These are phyloP conservation scores for Eueremaeus valkanovi DNA, from an alignment of 2,888 invertebrate species.

Conservation along the genomic window DNA sequence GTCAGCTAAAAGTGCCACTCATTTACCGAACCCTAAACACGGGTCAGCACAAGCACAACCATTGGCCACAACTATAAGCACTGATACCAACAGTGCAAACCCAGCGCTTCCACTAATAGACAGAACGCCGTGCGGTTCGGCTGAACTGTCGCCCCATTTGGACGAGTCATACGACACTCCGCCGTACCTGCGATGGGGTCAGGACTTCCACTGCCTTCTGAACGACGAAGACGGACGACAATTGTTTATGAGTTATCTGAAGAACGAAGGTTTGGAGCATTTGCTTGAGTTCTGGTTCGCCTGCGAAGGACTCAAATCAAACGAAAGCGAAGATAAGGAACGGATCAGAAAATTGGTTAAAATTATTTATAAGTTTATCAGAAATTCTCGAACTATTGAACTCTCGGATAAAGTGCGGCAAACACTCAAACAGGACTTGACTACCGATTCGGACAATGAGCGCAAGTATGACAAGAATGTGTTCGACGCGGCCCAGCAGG, in stretches of 20 bases:
- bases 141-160: neutral
- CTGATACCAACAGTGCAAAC: neutral
- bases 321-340: neutral
- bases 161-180: constrained; percentile 55
- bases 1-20: neutral
- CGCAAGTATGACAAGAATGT: constrained; percentile 51
- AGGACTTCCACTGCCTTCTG: constrained; percentile 74
- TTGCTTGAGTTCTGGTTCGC: constrained; percentile 76
- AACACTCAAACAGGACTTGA: neutral
- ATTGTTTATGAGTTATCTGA: constrained; percentile 65
- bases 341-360: neutral
- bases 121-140: constrained; percentile 18
- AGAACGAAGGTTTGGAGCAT: constrained; percentile 51
- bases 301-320: constrained; percentile 59
- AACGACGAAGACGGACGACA: constrained; percentile 84
- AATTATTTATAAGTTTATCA: constrained; percentile 2
- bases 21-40: neutral
- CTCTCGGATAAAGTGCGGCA: neutral
- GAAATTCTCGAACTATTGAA: neutral
- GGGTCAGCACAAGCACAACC: neutral
- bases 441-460: neutral
- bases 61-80: neutral
- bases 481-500: constrained; percentile 77
- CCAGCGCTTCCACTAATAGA: neutral
- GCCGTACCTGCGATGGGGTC: constrained; percentile 82